A percentile compares a stretch with the other conserved stretches of the same genome.
Conservation (phyloP, 2,888 invertebrate genomes). For the Ichneumoninae sp. region DNA sequence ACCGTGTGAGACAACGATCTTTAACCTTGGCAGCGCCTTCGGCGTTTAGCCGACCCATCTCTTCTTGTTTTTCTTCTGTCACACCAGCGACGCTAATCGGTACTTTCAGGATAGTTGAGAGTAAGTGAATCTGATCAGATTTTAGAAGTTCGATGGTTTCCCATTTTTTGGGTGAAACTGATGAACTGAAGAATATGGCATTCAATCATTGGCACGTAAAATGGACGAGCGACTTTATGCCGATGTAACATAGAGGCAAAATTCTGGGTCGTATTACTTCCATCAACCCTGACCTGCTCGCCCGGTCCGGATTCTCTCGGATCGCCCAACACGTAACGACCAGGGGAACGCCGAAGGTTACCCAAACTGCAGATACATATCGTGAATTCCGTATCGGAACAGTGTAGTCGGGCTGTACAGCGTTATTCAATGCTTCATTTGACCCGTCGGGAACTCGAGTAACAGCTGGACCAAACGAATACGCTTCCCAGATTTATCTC, state of each 20-base stretch:
- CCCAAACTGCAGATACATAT: constrained; percentile 6
- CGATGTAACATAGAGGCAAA: neutral
- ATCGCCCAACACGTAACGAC: neutral
- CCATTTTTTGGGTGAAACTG: too few species aligned
- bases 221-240: neutral
- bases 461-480: constrained; percentile 33
- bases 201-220: neutral
- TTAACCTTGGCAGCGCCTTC: constrained; percentile 2
- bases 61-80: neutral
- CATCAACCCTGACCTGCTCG: constrained; percentile 4
- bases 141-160: neutral
- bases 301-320: neutral
- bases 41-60: neutral
- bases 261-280: neutral
- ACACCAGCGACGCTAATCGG: neutral
- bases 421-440: constrained; percentile 8
- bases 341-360: constrained; percentile 8
- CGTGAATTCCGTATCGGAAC: neutral
- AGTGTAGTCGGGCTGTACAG: neutral
- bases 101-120: neutral
- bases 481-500: constrained; percentile 21
- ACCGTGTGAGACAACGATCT: neutral
- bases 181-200: neutral
- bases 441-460: constrained; percentile 37
- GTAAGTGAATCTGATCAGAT: neutral